Conservation (phyloP, 2,797 vertebrate genomes). For the Babyrousa celebensis region DNA sequence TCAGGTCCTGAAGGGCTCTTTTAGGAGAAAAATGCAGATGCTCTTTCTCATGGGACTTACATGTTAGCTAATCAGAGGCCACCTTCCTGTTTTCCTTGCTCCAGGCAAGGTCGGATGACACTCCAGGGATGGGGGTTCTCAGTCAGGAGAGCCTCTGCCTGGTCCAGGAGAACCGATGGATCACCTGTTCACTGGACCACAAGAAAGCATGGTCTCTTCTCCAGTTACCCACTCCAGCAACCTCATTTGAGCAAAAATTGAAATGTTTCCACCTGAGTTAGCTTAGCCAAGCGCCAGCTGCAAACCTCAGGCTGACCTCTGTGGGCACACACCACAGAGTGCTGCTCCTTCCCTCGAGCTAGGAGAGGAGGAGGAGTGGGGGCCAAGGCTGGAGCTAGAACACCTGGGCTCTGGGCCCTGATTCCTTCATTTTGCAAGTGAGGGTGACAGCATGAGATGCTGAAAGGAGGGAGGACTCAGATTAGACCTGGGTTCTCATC, state of each 20-base stretch:
- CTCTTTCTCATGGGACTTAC: not conserved
- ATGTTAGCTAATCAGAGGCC: slow-evolving; percentile 26
- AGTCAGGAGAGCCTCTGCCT: not conserved
- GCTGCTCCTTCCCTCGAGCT: not conserved
- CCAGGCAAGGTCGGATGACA: not conserved
- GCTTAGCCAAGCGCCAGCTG: not conserved
- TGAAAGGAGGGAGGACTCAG: not conserved
- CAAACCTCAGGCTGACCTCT: not conserved
- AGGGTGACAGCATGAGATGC: not conserved
- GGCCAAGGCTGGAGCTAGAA: not conserved
- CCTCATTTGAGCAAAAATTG: slow-evolving; percentile 50
- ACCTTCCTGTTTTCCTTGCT: slow-evolving; percentile 48
- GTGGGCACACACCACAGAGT: not conserved
- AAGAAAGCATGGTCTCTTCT: slow-evolving; percentile 1
- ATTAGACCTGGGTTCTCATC: slow-evolving; percentile 33
- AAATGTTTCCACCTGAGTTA: slow-evolving; percentile 27
- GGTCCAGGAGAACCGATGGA: not conserved
- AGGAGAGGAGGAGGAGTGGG: not conserved
- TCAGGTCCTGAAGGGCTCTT: slow-evolving; percentile 3
- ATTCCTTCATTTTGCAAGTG: slow-evolving; percentile 60
- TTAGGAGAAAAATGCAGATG: slow-evolving; percentile 10
- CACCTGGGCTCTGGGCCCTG: not conserved
- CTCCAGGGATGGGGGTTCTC: not conserved
- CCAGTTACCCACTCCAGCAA: not conserved
- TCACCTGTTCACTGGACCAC: not conserved